Evolutionary conservation across 2,113 vertebrate species (phyloP).

Genomic region (Oreochromis aureus): DNA sequence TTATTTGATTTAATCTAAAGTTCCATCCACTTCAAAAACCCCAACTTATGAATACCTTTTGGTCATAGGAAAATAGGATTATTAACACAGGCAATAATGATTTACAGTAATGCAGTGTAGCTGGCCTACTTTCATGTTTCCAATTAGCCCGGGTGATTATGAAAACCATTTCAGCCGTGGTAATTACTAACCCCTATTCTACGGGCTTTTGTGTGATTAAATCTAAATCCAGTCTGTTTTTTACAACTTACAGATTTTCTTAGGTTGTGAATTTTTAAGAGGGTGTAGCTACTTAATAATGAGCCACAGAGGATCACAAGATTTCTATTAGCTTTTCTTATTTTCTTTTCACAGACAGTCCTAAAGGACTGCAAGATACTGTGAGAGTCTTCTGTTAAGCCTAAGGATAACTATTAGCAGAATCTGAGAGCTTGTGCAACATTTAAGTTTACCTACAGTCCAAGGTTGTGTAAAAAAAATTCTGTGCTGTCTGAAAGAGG

Average conservation of each 20-base stretch:
- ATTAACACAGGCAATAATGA: not conserved
- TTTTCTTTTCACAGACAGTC: not conserved
- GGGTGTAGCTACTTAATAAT: not conserved
- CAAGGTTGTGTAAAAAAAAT: not conserved
- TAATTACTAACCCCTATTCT: not conserved
- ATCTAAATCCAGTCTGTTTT: not conserved
- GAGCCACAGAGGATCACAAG: not conserved
- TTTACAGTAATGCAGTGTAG: not conserved
- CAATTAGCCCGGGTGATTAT: conserved; percentile 12
- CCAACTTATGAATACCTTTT: not conserved
- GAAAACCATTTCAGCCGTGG: conserved; percentile 1
- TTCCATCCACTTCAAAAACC: not conserved
- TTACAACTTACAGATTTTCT: not conserved
- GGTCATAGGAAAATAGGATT: not conserved
- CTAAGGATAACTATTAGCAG: not conserved
- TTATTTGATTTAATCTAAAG: not conserved
- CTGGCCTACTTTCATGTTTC: conserved; percentile 3
- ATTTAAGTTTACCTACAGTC: not conserved
- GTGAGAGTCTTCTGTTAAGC: not conserved
- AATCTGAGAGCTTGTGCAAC: not conserved
- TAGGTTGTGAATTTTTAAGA: not conserved
- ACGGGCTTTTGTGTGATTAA: not conserved
- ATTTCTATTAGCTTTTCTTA: not conserved
- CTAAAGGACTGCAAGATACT: not conserved
- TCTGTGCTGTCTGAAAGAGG: not conserved